Conservation (phyloP, 2,888 invertebrate species). For the Drosophila maculinotata region DNA sequence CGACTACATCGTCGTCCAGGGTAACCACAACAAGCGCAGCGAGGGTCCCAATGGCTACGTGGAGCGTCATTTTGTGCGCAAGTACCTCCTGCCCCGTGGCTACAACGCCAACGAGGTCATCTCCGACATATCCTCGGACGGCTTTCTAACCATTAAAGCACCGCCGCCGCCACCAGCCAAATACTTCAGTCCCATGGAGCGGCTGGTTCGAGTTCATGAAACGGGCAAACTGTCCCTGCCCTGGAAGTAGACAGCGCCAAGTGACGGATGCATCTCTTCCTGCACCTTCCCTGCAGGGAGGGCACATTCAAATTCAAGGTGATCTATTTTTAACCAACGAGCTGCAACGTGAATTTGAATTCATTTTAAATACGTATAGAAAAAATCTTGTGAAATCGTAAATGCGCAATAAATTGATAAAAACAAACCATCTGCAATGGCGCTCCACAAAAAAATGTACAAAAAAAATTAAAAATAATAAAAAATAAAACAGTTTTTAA, state of each 20-base stretch:
- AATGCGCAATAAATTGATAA: conserved; percentile 67
- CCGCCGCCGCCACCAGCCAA: conserved; percentile 86
- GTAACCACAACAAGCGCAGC: conserved; percentile 90
- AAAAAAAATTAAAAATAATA: not conserved
- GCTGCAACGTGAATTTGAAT: conserved; percentile 46
- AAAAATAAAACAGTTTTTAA: not conserved
- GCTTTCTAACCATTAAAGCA: conserved; percentile 89
- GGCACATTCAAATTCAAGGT: conserved; percentile 56
- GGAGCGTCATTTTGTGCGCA: conserved; percentile 90
- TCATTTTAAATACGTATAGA: conserved; percentile 42
- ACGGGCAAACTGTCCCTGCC: conserved; percentile 86
- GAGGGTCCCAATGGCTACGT: conserved; percentile 89
- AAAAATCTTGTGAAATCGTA: conserved; percentile 37
- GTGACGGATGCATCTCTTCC: not conserved
- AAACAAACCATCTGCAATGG: conserved; percentile 5
- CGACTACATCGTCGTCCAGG: conserved; percentile 89
- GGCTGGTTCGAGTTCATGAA: conserved; percentile 87
- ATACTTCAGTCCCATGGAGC: conserved; percentile 75
- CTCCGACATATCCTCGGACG: conserved; percentile 91
- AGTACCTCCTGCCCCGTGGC: conserved; percentile 90
- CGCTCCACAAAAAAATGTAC: conserved; percentile 4
- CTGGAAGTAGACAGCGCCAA: conserved; percentile 67
- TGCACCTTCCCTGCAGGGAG: not conserved
- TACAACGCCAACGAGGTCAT: conserved; percentile 90
- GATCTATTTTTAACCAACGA: conserved; percentile 64